Evolutionary conservation across 37 sponge, comb jelly and placozoan genomes (phyloP), one percentile per base, ranked within the genome.

Genomic region (Sycon ciliatum): DNA sequence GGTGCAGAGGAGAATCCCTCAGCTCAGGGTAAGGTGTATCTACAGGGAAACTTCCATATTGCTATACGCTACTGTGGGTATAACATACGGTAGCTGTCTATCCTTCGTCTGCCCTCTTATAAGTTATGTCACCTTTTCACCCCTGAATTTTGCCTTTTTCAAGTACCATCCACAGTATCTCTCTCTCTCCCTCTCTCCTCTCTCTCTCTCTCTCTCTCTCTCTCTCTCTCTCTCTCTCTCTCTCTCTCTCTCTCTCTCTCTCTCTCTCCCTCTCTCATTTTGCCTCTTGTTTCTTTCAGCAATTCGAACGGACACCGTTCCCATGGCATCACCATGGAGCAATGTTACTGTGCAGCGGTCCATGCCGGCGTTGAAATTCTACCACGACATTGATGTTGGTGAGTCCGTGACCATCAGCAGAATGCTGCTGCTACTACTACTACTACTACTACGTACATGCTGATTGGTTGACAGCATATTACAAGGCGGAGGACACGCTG

Each of bases 291-390:
- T 49, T 35, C 16, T 32, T 29, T 6, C 29, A 86, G 87, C 76
- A 64, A 73, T 6, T 38, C 16, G 76, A 18, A 33, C 39, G 24
- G 76, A 62, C 22, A 65, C 64, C n/a, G 76, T 87, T 55, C 36
- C 53, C 49, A 69, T 84, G 4, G 70, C 75, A 26, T 49, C 52
- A 1, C 92, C 92, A 16, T 91, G 92, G 92, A 24, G 42, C 18
- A 71, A 71, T 32, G 70, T 78, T 6, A 39, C 64, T 2, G 74
- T 87, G 28, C 33, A 68, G 60, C 80, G 76, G 72, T 82, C 73
- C 53, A 67, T 91, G 37, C 81, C 92, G 34, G 85, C 92, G 28
- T 73, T 87, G 34, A 91, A 91, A 68, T 73, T 80, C 38, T 91
- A 91, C 75, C 79, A 91, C 52, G 88, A 91, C 65, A 34, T 88